Base-by-base conservation (phyloP, 2,888 invertebrate species). In the Drymonia ruficornis region DNA sequence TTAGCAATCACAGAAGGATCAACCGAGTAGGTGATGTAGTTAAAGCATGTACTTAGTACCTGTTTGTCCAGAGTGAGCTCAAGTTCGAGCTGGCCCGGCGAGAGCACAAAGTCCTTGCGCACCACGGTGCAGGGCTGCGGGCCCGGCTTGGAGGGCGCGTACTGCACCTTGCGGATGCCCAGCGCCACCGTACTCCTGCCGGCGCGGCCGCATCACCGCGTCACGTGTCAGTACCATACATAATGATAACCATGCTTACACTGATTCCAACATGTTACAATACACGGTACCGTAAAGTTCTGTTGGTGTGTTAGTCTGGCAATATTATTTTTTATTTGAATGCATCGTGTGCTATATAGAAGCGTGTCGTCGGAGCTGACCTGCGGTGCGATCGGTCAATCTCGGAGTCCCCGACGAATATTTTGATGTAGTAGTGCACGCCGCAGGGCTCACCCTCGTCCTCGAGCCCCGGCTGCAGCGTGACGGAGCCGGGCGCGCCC, bases 11-110 rank as follows among this genome's bases (percentile, higher is more conserved):
- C 23, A 23, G 23, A 23, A 23, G 23, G 23, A 23, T 23, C 7
- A n/a, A 36, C 4, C 36, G 11, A 36, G n/a, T n/a, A 6, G 5
- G 36, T 36, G 7, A 16, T 6, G 28, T n/a, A n/a, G n/a, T n/a
- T n/a, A n/a, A n/a, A n/a, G n/a, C n/a, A n/a, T n/a, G n/a, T n/a
- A n/a, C n/a, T n/a, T n/a, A n/a, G n/a, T 67, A 95, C 96, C 93
- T 98, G 98, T 84, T 98, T 98, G 81, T 99, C 98, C 53, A 99
- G 93, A 0, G 98, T 98, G 0, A 98, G 97, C 91, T 99, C 99
- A 52, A 99, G 92, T 81, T 98, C 98, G 13, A 99, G 94, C 78
- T 98, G 98, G 0, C 99, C 99, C 6, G 98, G 98, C 69, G 98
- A 98, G 67, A 99, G 94, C 84, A 99, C 95, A 86, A 99, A 99